Evolutionary conservation across 2,113 vertebrate species (phyloP).

Genomic region (Equus quagga): DNA sequence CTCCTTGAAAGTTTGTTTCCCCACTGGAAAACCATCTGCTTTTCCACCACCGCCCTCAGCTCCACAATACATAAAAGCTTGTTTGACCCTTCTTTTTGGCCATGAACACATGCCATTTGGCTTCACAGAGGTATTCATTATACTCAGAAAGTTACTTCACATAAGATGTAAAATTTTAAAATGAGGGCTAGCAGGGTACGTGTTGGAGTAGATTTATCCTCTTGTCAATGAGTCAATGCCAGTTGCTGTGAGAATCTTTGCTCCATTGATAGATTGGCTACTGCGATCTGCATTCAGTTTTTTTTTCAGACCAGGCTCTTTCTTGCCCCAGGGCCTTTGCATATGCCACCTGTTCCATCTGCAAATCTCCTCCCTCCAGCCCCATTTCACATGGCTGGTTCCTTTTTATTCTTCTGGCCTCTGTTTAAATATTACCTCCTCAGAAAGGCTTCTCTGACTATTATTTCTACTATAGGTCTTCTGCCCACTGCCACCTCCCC

Average conservation of each 20-base stretch:
- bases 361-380: neutral
- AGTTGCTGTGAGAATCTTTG: neutral
- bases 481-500: neutral
- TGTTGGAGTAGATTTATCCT: neutral
- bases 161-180: neutral
- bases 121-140: neutral
- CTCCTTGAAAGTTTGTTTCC: constrained; percentile 59
- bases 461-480: neutral
- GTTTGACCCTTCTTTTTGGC: neutral
- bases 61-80: neutral
- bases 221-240: neutral
- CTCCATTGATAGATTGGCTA: neutral
- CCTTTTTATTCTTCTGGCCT: neutral
- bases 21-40: constrained; percentile 40
- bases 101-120: neutral
- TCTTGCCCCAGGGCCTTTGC: neutral
- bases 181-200: neutral
- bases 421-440: neutral
- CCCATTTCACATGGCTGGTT: neutral
- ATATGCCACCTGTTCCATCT: neutral
- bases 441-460: neutral
- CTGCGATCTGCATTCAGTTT: neutral
- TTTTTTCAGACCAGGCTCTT: neutral
- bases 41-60: constrained; percentile 21
- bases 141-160: constrained; percentile 8